These are phyloP conservation scores for Syngnathus acus DNA, from an alignment of 2,797 vertebrate genomes.

Conservation along the genomic window DNA sequence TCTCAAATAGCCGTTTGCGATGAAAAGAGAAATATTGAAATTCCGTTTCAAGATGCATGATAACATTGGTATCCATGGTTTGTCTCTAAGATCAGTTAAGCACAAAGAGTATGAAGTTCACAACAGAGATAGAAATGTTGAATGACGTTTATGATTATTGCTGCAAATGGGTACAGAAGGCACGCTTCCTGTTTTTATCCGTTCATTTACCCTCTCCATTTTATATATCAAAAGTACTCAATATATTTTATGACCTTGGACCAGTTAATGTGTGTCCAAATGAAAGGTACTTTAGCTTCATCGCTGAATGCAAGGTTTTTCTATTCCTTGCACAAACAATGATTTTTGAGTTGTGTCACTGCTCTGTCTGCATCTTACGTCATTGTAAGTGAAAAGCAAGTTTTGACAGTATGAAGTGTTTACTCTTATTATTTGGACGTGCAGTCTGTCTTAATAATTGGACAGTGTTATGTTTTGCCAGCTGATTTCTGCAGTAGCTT, in stretches of 20 bases:
- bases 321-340: no score
- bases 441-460: constrained; percentile 14
- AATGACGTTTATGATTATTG: background rate
- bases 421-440: constrained; percentile 11
- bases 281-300: background rate
- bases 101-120: background rate
- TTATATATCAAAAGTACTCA: no score
- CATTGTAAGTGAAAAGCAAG: no score
- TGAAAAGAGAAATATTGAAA: background rate
- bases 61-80: background rate
- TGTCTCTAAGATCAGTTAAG: background rate
- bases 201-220: no score
- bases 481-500: constrained; percentile 36
- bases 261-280: background rate
- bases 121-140: background rate
- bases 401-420: background rate
- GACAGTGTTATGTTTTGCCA: constrained; percentile 33
- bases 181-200: no score
- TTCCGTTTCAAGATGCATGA: background rate
- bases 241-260: background rate
- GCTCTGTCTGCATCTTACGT: no score
- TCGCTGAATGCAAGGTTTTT: no score
- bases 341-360: no score
- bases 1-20: background rate
- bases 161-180: background rate